Evolutionary conservation across 2,113 vertebrate species (phyloP).

Genomic region (Onychorhynchus coronatus): DNA sequence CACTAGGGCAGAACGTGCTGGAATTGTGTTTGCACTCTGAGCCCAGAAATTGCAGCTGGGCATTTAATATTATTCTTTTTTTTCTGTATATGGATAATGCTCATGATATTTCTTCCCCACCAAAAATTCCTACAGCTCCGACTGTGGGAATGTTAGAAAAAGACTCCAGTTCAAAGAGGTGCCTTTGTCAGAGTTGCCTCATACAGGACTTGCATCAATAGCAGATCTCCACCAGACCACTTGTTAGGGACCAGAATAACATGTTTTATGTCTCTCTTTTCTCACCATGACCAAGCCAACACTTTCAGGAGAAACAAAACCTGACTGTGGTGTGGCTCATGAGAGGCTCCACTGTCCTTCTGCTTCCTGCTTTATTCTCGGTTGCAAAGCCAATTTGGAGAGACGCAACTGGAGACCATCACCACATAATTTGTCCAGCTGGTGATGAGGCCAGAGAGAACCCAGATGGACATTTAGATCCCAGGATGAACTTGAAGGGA

Average conservation of each 20-base stretch:
- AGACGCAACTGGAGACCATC: not conserved
- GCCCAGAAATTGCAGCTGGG: not conserved
- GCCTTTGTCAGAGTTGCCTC: not conserved
- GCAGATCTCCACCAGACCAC: not conserved
- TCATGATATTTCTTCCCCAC: not conserved
- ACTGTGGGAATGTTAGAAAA: not conserved
- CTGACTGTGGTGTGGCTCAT: not conserved
- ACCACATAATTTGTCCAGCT: not conserved
- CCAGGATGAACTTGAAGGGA: not conserved
- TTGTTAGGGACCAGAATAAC: not conserved
- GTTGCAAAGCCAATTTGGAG: not conserved
- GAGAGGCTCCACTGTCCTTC: accelerated
- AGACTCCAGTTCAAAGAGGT: not conserved
- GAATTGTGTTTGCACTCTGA: not conserved
- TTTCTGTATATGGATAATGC: not conserved
- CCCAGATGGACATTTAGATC: not conserved
- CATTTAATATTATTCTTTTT: not conserved
- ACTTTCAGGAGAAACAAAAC: not conserved
- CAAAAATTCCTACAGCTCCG: not conserved
- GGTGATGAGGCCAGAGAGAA: not conserved
- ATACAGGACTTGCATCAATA: accelerated
- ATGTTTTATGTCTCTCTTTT: not conserved
- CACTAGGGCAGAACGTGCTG: not conserved
- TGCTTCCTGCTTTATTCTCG: not conserved
- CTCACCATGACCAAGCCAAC: not conserved